Base-by-base conservation (phyloP, 2,113 vertebrate genomes). In the Butorides virescens region DNA sequence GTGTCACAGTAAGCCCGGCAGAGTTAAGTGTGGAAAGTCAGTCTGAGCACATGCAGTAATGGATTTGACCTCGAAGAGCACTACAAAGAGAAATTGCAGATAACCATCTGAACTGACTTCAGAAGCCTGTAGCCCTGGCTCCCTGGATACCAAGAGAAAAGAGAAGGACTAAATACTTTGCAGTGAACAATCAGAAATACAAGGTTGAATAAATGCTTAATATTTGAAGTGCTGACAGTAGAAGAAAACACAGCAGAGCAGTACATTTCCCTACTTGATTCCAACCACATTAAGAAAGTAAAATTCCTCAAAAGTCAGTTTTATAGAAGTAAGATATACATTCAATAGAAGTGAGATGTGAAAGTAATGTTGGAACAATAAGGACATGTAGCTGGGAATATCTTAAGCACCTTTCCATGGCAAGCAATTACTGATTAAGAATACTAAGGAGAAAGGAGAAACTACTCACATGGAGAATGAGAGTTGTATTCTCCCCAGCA, bases 21-120 rank as follows among this genome's bases (percentile, higher is more conserved):
- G 97, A 97, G 97, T 98, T 98, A 98, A 97, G 95, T 98, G 97
- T 97, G 91, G 95, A 98, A 97, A 98, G 97, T 97, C 93, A 73
- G 90, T 96, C 96, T 95, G 92, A 97, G 93, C 90, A 94, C 67
- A 95, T 26, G 73, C 95, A 98, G 92, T 98, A 98, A 98, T 98
- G 95, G 97, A 97, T 98, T 98, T 98, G 98, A 98, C 98, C 98
- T 98, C 82, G 3, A 96, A 97, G 97, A 97, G 87, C 97, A 92
- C 96, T 96, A 92, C 92, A 97, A 96, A 98, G 93, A 98, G 98
- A 98, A 98, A 97, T 96, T 97, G 96, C 96, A 97, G 98, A 98
- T 98, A 98, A 97, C 97, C 96, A 97, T 97, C 97, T 98, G 97
- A 98, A 97, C 97, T 95, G 93, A 97, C 96, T 98, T 98, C 91